Evolutionary conservation across 2,113 vertebrate genomes (phyloP).

Genomic region (Dipodomys ordii): DNA sequence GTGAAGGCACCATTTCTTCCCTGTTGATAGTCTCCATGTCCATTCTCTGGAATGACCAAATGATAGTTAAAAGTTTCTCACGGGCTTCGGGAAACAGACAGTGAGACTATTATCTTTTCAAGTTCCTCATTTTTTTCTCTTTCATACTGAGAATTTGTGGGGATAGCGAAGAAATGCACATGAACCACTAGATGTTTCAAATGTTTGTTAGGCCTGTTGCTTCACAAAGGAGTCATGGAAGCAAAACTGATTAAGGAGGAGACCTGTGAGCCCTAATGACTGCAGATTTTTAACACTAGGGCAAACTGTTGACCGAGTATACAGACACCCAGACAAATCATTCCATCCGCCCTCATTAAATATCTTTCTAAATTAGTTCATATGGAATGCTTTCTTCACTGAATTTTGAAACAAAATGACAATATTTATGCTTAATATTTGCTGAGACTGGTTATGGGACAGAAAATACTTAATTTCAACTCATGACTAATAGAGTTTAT

Average conservation of each 20-base stretch:
- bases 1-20: constrained; percentile 3
- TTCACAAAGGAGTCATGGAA: background rate
- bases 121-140: background rate
- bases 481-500: background rate
- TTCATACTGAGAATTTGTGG: constrained; percentile 5
- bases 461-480: constrained; percentile 43
- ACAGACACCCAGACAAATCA: background rate
- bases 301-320: no score
- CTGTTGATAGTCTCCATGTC: background rate
- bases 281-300: background rate
- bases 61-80: constrained; percentile 49
- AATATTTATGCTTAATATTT: background rate
- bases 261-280: background rate
- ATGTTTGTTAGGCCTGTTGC: background rate
- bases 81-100: background rate
- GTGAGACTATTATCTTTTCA: background rate
- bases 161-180: background rate
- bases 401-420: background rate
- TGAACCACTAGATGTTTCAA: background rate
- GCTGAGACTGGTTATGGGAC: background rate
- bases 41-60: constrained; percentile 18
- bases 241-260: background rate
- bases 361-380: background rate
- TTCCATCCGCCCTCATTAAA: background rate
- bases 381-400: background rate